These are phyloP conservation scores for Aporophyla lueneburgensis DNA, from an alignment of 2,888 invertebrate genomes.

Conservation along the genomic window DNA sequence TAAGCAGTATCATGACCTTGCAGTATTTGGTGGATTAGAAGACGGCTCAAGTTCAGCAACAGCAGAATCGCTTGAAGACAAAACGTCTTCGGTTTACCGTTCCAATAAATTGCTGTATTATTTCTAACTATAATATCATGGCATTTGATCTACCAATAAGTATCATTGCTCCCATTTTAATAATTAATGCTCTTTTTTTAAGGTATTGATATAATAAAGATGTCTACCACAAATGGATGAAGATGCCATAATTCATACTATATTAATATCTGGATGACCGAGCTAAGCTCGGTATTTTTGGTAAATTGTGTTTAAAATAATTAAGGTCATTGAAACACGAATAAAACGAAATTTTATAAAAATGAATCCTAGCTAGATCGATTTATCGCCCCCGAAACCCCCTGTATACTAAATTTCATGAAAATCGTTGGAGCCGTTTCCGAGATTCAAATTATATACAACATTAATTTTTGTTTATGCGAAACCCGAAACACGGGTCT, in stretches of 20 bases:
- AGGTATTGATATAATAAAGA: constrained; percentile 14
- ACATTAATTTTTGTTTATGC: too few species aligned
- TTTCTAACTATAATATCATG: background rate
- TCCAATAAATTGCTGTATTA: background rate
- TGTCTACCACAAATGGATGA: constrained; percentile 21
- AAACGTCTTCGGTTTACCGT: background rate
- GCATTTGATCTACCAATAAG: constrained; percentile 6
- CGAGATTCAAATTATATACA: too few species aligned
- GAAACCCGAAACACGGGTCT: too few species aligned
- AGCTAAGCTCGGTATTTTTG: too few species aligned
- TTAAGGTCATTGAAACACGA: too few species aligned
- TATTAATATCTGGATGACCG: too few species aligned
- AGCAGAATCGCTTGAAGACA: background rate
- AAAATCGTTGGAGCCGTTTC: too few species aligned
- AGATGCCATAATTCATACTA: constrained; percentile 21
- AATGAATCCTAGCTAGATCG: too few species aligned
- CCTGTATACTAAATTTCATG: too few species aligned
- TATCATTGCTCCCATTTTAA: constrained; percentile 24
- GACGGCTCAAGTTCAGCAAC: background rate
- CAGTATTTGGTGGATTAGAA: background rate
- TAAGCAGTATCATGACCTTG: background rate
- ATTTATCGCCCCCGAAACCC: too few species aligned
- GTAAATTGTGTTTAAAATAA: too few species aligned
- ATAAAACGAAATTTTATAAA: too few species aligned
- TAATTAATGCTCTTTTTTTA: background rate